A percentile compares a stretch with the other conserved stretches of the same genome.
Evolutionary conservation across 2,888 invertebrate genomes (phyloP).

Genomic region (Apotomis capreana): DNA sequence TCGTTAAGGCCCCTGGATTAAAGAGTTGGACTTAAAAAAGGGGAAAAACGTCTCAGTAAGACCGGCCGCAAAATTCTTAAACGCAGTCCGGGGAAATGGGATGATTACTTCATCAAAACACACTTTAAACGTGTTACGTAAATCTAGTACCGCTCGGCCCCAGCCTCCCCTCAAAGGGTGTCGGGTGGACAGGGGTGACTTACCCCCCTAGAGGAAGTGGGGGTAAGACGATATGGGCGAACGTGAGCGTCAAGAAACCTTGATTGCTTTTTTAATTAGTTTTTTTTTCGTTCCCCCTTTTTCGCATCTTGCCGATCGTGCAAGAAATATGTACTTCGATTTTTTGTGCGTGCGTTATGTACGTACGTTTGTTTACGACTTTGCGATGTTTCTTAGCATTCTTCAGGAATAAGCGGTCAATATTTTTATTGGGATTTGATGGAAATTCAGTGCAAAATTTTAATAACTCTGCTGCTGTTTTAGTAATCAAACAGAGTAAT

Average conservation of each 20-base stretch:
- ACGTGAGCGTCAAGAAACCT: slow-evolving; percentile 84
- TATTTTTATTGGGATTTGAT: not conserved
- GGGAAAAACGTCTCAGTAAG: slow-evolving; percentile 65
- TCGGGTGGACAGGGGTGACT: slow-evolving; percentile 57
- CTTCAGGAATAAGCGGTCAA: not conserved
- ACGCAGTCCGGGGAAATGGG: slow-evolving; percentile 81
- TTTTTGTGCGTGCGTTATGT: slow-evolving; percentile 49
- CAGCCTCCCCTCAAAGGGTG: slow-evolving; percentile 71
- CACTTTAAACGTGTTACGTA: slow-evolving; percentile 84
- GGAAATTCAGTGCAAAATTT: not conserved
- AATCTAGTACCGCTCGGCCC: slow-evolving; percentile 79
- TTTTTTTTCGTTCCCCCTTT: slow-evolving; percentile 80
- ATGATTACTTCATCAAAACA: slow-evolving; percentile 84
- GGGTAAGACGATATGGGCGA: slow-evolving; percentile 84
- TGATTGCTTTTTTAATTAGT: slow-evolving; percentile 84
- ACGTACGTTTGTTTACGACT: slow-evolving; percentile 55
- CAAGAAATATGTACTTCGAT: slow-evolving; percentile 77
- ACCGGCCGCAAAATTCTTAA: slow-evolving; percentile 81
- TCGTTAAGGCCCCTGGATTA: slow-evolving; percentile 78
- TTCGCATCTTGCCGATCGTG: slow-evolving; percentile 77
- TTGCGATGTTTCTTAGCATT: not conserved
- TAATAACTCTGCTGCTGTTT: not conserved
- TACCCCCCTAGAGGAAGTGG: slow-evolving; percentile 67
- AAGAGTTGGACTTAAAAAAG: slow-evolving; percentile 74
- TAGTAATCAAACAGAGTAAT: no score